These are phyloP conservation scores for Lamprologus tigripictilis DNA, from an alignment of 2,113 vertebrate genomes.

Conservation along the genomic window DNA sequence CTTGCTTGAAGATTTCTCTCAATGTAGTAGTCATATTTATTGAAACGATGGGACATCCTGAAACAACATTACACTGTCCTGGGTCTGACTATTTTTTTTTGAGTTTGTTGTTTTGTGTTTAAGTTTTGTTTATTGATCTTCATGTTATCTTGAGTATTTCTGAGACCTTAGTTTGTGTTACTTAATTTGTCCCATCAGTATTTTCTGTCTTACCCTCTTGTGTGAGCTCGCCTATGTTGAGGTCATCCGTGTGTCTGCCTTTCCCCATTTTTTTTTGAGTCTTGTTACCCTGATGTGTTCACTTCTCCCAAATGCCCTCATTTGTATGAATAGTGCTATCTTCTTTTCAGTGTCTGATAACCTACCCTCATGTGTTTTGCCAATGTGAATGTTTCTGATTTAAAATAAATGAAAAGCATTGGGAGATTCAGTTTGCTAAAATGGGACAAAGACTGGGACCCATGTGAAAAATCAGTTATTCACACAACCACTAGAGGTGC, in stretches of 20 bases:
- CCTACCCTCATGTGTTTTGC: neutral
- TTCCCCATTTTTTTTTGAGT: neutral
- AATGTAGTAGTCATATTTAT: neutral
- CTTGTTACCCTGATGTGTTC: neutral
- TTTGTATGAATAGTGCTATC: neutral
- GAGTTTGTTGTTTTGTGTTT: neutral
- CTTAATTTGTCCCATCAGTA: neutral
- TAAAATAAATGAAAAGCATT: neutral
- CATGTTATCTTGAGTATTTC: neutral
- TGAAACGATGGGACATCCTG: neutral
- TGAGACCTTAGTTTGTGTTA: neutral
- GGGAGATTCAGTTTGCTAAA: neutral
- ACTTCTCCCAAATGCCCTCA: neutral
- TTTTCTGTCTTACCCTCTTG: fast-evolving
- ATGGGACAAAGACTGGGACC: neutral
- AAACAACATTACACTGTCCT: neutral
- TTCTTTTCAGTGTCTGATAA: neutral
- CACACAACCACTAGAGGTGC: fast-evolving
- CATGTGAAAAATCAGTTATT: neutral
- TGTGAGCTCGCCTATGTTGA: neutral
- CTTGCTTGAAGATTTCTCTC: neutral
- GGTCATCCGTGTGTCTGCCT: neutral
- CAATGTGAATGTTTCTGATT: neutral
- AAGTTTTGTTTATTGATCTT: neutral
- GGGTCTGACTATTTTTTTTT: no score